Percentiles rank a stretch among this genome's conserved stretches.
phyloP scores from a whole-genome alignment of 2,113 vertebrate species.

The Pan paniscus region DNA sequence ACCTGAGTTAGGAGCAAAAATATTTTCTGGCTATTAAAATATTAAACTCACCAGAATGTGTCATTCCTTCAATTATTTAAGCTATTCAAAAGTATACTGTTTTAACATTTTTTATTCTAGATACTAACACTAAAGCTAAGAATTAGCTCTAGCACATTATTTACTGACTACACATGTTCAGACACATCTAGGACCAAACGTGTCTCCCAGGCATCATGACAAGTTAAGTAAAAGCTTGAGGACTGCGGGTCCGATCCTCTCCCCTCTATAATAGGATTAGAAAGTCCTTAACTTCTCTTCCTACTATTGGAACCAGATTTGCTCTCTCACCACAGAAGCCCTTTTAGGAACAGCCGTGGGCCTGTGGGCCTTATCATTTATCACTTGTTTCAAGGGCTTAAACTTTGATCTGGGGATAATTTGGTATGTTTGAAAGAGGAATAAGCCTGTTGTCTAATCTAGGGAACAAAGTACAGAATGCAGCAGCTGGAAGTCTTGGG shows the following conservation, averaged over 20 bases:
- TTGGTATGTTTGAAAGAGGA: slow-evolving; percentile 60
- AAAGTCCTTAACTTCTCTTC: slow-evolving; percentile 45
- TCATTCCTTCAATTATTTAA: not conserved
- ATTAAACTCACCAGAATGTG: not conserved
- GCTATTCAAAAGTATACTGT: not conserved
- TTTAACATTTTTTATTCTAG: not conserved
- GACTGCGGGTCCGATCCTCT: not conserved
- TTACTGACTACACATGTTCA: not conserved
- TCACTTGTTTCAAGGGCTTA: slow-evolving; percentile 67
- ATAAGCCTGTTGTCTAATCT: slow-evolving; percentile 63
- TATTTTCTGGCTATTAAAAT: not conserved
- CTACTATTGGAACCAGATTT: slow-evolving; percentile 68
- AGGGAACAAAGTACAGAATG: slow-evolving; percentile 45
- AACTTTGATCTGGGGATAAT: slow-evolving; percentile 71
- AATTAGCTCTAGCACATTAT: not conserved
- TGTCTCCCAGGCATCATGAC: not conserved
- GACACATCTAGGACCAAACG: not conserved
- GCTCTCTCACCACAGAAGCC: slow-evolving; percentile 42
- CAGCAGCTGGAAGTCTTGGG: slow-evolving; percentile 43
- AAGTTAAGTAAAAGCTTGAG: not conserved
- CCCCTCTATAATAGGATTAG: slow-evolving; percentile 64
- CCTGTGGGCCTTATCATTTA: slow-evolving; percentile 55
- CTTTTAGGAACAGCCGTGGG: slow-evolving; percentile 45
- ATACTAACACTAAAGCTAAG: not conserved
- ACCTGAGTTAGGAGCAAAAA: not conserved